A percentile compares a stretch with the other conserved stretches of the same genome.
Evolutionary conservation across 2,113 vertebrate species (phyloP).

Genomic region (Gavialis gangeticus): DNA sequence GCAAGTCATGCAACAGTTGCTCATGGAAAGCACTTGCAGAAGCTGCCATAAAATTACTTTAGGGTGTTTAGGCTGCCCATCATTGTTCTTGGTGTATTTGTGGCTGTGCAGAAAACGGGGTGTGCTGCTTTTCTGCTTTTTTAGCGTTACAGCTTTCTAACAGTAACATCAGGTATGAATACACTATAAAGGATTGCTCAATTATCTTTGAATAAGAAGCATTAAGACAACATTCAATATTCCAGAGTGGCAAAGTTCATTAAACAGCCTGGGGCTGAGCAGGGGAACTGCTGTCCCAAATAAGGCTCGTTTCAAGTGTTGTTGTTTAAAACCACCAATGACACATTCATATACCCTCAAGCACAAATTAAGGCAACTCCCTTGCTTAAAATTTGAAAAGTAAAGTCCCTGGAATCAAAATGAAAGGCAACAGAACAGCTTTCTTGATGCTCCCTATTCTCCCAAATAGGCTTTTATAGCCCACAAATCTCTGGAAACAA

Average conservation of each 20-base stretch:
- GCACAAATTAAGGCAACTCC: accelerated
- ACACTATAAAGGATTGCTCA: not conserved
- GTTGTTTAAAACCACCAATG: accelerated
- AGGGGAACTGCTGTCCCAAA: not conserved
- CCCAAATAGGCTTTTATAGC: accelerated
- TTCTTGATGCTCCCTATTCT: not conserved
- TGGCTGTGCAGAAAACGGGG: not conserved
- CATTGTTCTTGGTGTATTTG: not conserved
- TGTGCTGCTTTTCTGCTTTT: not conserved
- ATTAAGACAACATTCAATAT: no score
- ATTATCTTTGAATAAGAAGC: not conserved
- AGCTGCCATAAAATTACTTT: not conserved
- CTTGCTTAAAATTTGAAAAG: accelerated
- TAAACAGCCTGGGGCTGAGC: not conserved
- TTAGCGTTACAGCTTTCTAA: not conserved
- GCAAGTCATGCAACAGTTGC: no score
- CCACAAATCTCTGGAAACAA: accelerated
- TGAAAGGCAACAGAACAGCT: not conserved
- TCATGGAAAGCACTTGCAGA: not conserved
- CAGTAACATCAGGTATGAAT: accelerated
- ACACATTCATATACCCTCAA: accelerated
- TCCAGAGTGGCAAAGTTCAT: not conserved
- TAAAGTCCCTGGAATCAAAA: not conserved
- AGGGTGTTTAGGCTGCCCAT: no score
- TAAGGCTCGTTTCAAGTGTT: not conserved